Base-by-base conservation (phyloP, 2,797 vertebrate species). In the Lepilemur ruficaudatus region DNA sequence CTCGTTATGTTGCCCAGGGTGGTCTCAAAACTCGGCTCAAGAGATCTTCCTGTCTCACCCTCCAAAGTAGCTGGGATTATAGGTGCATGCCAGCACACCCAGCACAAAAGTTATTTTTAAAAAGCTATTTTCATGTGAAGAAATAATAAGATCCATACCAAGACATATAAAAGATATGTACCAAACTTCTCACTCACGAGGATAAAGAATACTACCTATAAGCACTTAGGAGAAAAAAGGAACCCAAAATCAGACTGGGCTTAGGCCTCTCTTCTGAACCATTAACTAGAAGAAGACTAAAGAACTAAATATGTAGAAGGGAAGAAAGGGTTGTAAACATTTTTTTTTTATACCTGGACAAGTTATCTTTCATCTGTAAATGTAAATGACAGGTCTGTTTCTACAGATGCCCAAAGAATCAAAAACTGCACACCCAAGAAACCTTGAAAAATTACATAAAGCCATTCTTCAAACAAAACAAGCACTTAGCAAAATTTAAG, bases 401-500 rank as follows among this genome's bases (percentile, higher is more conserved):
- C 78, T 55, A 20, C 52, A 69, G 67, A 91, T 83, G 87, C 13
- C 55, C 52, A 73, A 76, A 91, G 63, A 91, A 92, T 76, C 15
- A 84, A 91, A 91, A 87, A 73, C 7, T 52, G 28, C 23, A 72
- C 35, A 83, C 4, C 14, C 30, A 72, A 95, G 32, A 95, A 81
- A 90, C 25, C n/a, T 50, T 82, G 28, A 82, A 93, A 83, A 93
- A 72, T 93, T 32, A 78, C 32, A 78, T n/a, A 85, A 93, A 90
- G 23, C 18, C 59, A 61, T 69, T 93, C 43, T 81, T 14, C 41
- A 75, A 82, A 80, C n/a, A 75, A 81, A 13, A 73, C 10, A 73
- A 57, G 20, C 15, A 38, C 48, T 59, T 38, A 25, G n/a, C 1
- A 93, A 75, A 79, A 79, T 46, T 32, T 65, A 65, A 85, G 12